phyloP scores from a whole-genome alignment of 2,888 invertebrate genomes.

The Epinotia nisella region DNA sequence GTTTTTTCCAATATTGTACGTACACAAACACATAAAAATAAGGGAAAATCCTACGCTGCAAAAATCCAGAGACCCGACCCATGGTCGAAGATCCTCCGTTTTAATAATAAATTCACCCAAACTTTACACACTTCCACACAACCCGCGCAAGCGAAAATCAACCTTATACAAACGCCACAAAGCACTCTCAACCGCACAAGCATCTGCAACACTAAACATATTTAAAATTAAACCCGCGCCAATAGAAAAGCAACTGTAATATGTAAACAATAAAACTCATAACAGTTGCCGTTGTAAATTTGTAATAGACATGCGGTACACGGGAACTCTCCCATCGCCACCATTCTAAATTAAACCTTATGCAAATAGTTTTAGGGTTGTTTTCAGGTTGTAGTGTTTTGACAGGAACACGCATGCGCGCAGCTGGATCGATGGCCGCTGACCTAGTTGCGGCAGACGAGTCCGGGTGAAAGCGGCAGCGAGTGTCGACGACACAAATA shows the following conservation, averaged over 20 bases:
- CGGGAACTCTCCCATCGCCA: slow-evolving; percentile 29
- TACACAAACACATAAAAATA: slow-evolving; percentile 1
- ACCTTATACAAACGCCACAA: slow-evolving; percentile 39
- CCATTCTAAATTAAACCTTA: slow-evolving; percentile 48
- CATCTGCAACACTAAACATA: slow-evolving; percentile 25
- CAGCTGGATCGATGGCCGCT: slow-evolving; percentile 73
- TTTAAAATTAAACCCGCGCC: slow-evolving; percentile 33
- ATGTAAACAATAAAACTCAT: slow-evolving; percentile 43
- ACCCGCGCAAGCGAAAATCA: slow-evolving; percentile 20
- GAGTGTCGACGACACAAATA: slow-evolving; percentile 39
- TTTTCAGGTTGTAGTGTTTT: slow-evolving; percentile 45
- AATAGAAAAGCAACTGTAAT: slow-evolving; percentile 46
- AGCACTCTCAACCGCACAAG: slow-evolving; percentile 36
- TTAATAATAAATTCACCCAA: slow-evolving; percentile 38
- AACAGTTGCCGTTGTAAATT: slow-evolving; percentile 36
- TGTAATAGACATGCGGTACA: slow-evolving; percentile 55
- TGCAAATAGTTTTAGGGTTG: slow-evolving; percentile 47
- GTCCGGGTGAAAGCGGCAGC: slow-evolving; percentile 46
- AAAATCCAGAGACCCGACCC: slow-evolving; percentile 11
- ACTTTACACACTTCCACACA: slow-evolving; percentile 4
- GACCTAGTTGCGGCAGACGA: slow-evolving; percentile 68
- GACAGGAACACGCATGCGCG: slow-evolving; percentile 67
- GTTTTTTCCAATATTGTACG: not conserved
- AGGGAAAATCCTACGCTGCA: slow-evolving; percentile 10
- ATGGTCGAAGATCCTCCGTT: slow-evolving; percentile 19